Percentiles rank a stretch among this genome's conserved stretches.
Evolutionary conservation across 2,797 vertebrate genomes (phyloP).

Genomic region (Acestrorhynchus altus): DNA sequence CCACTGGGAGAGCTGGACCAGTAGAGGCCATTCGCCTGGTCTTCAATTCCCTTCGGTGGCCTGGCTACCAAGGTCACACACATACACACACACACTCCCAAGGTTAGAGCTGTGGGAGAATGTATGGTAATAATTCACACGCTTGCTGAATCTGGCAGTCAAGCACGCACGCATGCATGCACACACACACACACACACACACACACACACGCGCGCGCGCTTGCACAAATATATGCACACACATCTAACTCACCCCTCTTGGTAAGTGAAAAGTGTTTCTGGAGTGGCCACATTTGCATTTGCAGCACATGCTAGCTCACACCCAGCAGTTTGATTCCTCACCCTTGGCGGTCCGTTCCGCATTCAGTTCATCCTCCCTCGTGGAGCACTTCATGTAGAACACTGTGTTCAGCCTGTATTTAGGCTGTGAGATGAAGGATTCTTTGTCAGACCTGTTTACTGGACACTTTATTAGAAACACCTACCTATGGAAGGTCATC

Average conservation of each 20-base stretch:
- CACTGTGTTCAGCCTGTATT: slow-evolving; percentile 1
- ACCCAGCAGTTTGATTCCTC: slow-evolving; percentile 18
- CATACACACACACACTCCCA: slow-evolving; percentile 54
- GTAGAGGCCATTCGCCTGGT: slow-evolving; percentile 63
- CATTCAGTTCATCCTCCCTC: slow-evolving; percentile 30
- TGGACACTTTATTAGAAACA: not conserved
- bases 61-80: slow-evolving; percentile 65
- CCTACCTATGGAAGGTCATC: too few species aligned
- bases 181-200: slow-evolving; percentile 34
- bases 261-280: slow-evolving; percentile 31
- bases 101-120: slow-evolving; percentile 59
- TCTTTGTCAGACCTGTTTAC: slow-evolving; percentile 8
- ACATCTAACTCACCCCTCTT: slow-evolving; percentile 21
- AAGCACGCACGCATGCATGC: too few species aligned
- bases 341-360: slow-evolving; percentile 25
- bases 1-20: slow-evolving; percentile 53
- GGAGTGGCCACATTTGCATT: slow-evolving; percentile 36
- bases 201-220: slow-evolving; percentile 31
- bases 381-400: slow-evolving; percentile 17
- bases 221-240: slow-evolving; percentile 28
- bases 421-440: not conserved
- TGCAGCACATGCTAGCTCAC: not conserved
- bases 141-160: slow-evolving; percentile 21
- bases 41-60: slow-evolving; percentile 60
- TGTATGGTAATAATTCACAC: slow-evolving; percentile 54